phyloP scores from a whole-genome alignment of 2,797 vertebrate genomes.

The Neosalanx taihuensis region DNA sequence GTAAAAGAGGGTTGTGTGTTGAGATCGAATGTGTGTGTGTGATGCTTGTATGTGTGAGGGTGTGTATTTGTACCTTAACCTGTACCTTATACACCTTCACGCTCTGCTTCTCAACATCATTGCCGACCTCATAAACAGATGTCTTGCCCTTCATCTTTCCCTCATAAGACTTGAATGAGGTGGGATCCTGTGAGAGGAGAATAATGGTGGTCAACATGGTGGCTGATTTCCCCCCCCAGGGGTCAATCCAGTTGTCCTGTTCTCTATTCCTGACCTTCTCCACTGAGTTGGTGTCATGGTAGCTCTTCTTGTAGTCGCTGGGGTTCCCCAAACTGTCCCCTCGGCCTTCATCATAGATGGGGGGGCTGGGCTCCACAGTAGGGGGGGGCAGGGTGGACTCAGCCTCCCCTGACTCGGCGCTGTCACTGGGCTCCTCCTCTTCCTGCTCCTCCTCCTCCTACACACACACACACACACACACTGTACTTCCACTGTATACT shows the following conservation, averaged over 20 bases:
- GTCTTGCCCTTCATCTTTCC: conserved; percentile 54
- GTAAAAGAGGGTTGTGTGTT: neutral
- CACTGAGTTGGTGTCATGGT: conserved; percentile 67
- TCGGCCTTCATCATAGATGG: conserved; percentile 56
- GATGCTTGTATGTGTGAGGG: neutral
- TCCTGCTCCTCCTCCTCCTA: conserved; percentile 46
- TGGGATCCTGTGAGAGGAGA: conserved; percentile 11
- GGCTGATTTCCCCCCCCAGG: conserved; percentile 9
- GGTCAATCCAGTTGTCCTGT: too few species aligned
- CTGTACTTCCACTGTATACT: too few species aligned
- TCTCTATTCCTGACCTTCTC: conserved; percentile 53
- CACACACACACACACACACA: neutral
- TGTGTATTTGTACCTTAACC: conserved; percentile 7
- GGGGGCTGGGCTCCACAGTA: conserved; percentile 31
- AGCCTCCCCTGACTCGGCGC: conserved; percentile 66
- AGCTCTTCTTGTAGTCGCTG: conserved; percentile 73
- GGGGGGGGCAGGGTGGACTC: conserved; percentile 39
- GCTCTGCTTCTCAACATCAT: conserved; percentile 71
- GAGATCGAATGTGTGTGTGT: neutral
- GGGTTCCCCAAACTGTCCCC: conserved; percentile 73
- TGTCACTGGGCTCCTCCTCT: conserved; percentile 59
- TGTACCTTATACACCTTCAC: conserved; percentile 71
- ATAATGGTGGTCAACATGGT: too few species aligned
- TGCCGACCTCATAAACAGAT: conserved; percentile 52
- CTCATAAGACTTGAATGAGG: conserved; percentile 43